phyloP scores from a whole-genome alignment of 2,113 vertebrate species.

The Bufo gargarizans region DNA sequence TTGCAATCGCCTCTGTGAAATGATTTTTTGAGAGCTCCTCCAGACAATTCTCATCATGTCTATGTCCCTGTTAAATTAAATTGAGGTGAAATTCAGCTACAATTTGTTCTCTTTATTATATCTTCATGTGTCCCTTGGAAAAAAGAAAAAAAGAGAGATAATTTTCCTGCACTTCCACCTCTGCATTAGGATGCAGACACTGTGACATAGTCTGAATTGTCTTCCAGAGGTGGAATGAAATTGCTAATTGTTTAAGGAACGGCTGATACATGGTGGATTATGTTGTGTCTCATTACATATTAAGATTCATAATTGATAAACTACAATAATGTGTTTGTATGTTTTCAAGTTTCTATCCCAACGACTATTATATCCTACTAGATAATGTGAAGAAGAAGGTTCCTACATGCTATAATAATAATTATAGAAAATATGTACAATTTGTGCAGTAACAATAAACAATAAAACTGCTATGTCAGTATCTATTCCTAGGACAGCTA shows the following conservation, averaged over 20 bases:
- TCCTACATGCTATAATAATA: neutral
- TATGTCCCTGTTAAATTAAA: slow-evolving; percentile 38
- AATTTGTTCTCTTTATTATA: slow-evolving; percentile 24
- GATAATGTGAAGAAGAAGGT: neutral
- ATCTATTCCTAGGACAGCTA: neutral
- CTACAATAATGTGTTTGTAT: neutral
- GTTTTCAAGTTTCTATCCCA: neutral
- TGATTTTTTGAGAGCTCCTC: slow-evolving; percentile 40
- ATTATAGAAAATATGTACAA: neutral
- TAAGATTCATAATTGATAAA: neutral
- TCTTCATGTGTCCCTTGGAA: slow-evolving; percentile 29
- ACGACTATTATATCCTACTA: neutral
- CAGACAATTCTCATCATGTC: slow-evolving; percentile 26
- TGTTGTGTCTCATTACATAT: neutral
- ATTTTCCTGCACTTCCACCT: slow-evolving; percentile 16
- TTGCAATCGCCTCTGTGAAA: slow-evolving; percentile 27
- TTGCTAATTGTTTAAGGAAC: slow-evolving; percentile 17
- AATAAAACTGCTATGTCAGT: neutral
- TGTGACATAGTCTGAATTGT: slow-evolving; percentile 13
- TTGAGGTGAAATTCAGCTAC: slow-evolving; percentile 21
- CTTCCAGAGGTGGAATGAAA: slow-evolving; percentile 13
- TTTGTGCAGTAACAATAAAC: neutral
- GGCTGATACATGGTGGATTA: neutral
- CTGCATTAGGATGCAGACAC: slow-evolving; percentile 33
- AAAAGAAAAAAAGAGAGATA: slow-evolving; percentile 21